Evolutionary conservation across 1,140 invertebrate genomes (phyloP).

Genomic region (Halyomorpha halys): DNA sequence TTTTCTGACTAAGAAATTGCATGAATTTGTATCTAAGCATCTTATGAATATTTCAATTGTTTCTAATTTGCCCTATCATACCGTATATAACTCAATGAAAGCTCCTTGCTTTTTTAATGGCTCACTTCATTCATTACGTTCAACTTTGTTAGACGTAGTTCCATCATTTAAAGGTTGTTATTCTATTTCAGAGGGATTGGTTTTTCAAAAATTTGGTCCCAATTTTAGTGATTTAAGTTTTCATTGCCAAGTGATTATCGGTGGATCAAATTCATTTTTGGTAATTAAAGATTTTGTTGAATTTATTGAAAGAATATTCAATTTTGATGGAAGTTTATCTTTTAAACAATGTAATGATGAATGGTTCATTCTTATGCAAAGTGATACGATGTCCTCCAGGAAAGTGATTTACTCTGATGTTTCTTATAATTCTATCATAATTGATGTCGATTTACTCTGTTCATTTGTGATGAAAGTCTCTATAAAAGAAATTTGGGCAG

Average conservation of each 20-base stretch:
- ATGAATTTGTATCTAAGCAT: neutral
- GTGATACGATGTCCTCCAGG: neutral
- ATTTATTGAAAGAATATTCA: too few species aligned
- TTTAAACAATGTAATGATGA: neutral
- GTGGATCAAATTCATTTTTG: too few species aligned
- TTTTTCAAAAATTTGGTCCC: neutral
- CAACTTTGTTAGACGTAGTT: neutral
- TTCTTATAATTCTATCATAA: neutral
- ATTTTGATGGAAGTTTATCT: too few species aligned
- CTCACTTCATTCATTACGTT: neutral
- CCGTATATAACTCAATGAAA: neutral
- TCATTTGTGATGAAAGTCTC: neutral
- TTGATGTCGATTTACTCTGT: neutral
- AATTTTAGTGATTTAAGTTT: neutral
- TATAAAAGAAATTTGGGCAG: neutral
- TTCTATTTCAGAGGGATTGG: neutral
- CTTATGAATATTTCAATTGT: neutral
- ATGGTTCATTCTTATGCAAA: neutral
- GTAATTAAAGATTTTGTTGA: too few species aligned
- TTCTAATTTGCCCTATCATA: conserved; percentile 3
- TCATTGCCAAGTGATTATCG: too few species aligned
- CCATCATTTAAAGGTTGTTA: neutral
- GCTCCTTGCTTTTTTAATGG: neutral
- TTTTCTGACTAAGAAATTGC: neutral
- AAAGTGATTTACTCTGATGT: conserved; percentile 1